Evolutionary conservation across 2,113 vertebrate species (phyloP).

Genomic region (Oncorhynchus tshawytscha): DNA sequence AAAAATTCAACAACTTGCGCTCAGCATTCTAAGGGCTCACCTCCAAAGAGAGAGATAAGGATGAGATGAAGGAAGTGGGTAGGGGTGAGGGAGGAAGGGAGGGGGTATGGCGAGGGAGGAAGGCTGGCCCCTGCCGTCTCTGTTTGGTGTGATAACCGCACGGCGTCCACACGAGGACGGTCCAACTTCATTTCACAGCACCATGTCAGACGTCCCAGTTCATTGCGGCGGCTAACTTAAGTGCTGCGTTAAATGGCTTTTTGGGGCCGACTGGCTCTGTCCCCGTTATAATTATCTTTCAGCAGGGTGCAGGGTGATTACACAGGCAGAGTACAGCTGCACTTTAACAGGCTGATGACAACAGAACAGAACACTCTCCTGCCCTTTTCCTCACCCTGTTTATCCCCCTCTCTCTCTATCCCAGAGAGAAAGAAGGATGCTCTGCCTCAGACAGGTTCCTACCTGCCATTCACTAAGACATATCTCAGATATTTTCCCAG

Average conservation of each 20-base stretch:
- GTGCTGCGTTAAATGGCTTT: constrained; percentile 40
- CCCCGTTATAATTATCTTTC: constrained; percentile 46
- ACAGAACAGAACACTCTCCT: constrained; percentile 35
- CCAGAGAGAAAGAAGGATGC: constrained; percentile 15
- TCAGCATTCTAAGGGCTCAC: constrained; percentile 22
- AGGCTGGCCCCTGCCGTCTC: constrained; percentile 7
- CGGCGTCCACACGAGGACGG: background rate
- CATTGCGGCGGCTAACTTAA: constrained; percentile 45
- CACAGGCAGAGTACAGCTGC: constrained; percentile 30
- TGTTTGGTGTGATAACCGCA: constrained; percentile 37
- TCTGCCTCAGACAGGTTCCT: background rate
- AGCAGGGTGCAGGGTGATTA: constrained; percentile 41
- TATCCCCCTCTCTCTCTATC: constrained; percentile 2
- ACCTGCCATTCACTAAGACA: too few relatives aligned
- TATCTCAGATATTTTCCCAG: too few relatives aligned
- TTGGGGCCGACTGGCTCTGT: constrained; percentile 24
- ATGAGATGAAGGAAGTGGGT: too few relatives aligned
- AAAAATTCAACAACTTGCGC: constrained; percentile 35
- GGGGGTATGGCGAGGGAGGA: background rate
- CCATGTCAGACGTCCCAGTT: constrained; percentile 33
- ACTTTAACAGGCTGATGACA: constrained; percentile 25
- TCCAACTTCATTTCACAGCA: constrained; percentile 40
- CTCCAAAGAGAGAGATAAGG: constrained; percentile 32
- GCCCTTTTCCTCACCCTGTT: constrained; percentile 22
- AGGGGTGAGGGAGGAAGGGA: too few relatives aligned